Conservation (phyloP, 2,113 vertebrate species). For the Syngnathus floridae region DNA sequence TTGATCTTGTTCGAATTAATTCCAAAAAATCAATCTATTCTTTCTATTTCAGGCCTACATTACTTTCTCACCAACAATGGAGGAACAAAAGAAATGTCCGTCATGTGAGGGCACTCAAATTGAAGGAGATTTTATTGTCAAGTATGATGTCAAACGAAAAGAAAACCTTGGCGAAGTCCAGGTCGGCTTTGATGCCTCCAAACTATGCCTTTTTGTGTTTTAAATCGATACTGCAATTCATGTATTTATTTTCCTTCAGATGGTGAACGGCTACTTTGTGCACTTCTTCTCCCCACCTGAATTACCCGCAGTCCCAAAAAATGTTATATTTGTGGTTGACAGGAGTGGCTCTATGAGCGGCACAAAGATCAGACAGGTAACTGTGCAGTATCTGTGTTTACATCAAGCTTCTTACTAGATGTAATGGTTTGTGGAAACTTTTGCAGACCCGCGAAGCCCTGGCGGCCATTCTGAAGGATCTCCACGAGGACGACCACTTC, state of each 20-base stretch:
- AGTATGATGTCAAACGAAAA: constrained; percentile 81
- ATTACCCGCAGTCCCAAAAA: constrained; percentile 61
- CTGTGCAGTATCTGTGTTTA: neutral
- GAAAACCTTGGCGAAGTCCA: constrained; percentile 74
- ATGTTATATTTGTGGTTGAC: constrained; percentile 75
- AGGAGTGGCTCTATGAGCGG: constrained; percentile 63
- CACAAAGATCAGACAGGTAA: constrained; percentile 59
- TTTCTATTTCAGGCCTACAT: constrained; percentile 57
- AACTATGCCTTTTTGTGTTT: too few relatives aligned
- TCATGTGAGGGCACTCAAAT: constrained; percentile 75
- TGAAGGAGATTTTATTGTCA: constrained; percentile 83
- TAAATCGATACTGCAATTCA: too few relatives aligned
- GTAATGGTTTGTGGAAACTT: neutral
- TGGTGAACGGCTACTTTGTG: constrained; percentile 75
- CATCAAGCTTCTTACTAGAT: too few relatives aligned
- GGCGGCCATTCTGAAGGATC: constrained; percentile 58
- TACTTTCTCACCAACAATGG: constrained; percentile 67
- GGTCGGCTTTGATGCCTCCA: constrained; percentile 49
- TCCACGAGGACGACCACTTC: constrained; percentile 65
- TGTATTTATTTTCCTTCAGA: constrained; percentile 39
- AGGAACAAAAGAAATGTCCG: constrained; percentile 81
- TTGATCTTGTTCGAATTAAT: too few relatives aligned
- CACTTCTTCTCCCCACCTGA: constrained; percentile 70
- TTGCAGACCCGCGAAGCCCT: constrained; percentile 67
- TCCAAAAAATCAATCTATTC: too few relatives aligned